Conservation (phyloP, 2,888 invertebrate genomes). For the Drosophila kambysellisi region DNA sequence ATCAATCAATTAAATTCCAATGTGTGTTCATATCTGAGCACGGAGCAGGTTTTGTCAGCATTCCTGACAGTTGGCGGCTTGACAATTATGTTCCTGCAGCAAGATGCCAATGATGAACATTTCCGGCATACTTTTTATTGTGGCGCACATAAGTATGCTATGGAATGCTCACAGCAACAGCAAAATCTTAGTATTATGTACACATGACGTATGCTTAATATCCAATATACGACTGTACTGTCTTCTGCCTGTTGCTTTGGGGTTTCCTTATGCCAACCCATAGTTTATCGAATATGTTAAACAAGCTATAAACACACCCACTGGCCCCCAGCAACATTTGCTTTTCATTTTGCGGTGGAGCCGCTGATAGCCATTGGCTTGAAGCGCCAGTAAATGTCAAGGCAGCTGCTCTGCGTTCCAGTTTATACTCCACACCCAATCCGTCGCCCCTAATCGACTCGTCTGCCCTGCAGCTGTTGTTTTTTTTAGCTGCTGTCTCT, state of each 20-base stretch:
- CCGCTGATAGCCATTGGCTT: conserved; percentile 51
- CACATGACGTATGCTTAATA: conserved; percentile 31
- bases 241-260: conserved; percentile 45
- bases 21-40: conserved; percentile 55
- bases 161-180: conserved; percentile 3
- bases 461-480: conserved; percentile 54
- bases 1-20: conserved; percentile 77
- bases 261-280: conserved; percentile 11
- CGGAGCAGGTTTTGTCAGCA: conserved; percentile 11
- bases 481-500: conserved; percentile 36
- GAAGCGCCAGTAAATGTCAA: conserved; percentile 64
- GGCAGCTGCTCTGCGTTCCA: conserved; percentile 53
- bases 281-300: conserved; percentile 16
- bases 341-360: conserved; percentile 46
- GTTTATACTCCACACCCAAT: background rate
- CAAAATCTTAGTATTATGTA: background rate
- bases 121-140: conserved; percentile 26
- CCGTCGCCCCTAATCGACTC: conserved; percentile 26
- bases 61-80: conserved; percentile 21
- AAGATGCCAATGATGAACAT: conserved; percentile 30
- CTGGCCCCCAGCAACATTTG: conserved; percentile 10
- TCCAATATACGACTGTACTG: conserved; percentile 1
- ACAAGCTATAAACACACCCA: background rate
- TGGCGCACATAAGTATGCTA: conserved; percentile 68
- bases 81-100: conserved; percentile 46